Evolutionary conservation across 2,113 vertebrate genomes (phyloP), one percentile per base, ranked within the genome.

Genomic region (Oceanodroma tethys): DNA sequence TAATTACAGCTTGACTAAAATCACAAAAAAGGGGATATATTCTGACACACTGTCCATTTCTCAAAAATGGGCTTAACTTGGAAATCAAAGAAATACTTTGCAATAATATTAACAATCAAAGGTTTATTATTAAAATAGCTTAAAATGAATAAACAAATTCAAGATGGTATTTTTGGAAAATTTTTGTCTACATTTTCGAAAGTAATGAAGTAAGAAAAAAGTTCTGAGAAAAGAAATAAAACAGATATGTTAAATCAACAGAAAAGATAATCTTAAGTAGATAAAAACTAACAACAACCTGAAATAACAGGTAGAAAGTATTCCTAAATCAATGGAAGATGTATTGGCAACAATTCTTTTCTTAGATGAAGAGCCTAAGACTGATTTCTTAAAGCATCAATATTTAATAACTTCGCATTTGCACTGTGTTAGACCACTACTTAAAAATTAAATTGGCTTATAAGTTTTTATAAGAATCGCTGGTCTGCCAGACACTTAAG

Each of bases 371-470:
- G 92, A 92, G 30, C 58, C 52, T 38, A 30, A 76, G 70, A 92
- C 21, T 73, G 81, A 76, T 91, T 91, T 96, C 60, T 94, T 89
- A 95, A 90, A 78, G 19, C 47, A 95, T 95, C 73, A 90, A 88
- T 95, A 95, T 83, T 93, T 92, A 75, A 95, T 90, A 90, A 67
- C 26, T 80, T 86, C 89, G 73, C 58, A 91, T 93, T 92, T 92
- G 59, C 50, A 91, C 48, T 38, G 18, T 42, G 72, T 74, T 93
- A 95, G 78, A 66, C 34, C 26, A 11, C 81, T 66, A 55, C 53
- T 94, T 93, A 73, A 81, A 96, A 92, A 84, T 81, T 20, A 95
- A 92, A 95, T 94, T 94, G 90, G 91, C 65, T 94, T 91, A 81
- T 58, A 96, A 88, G 81, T 67, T 94, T 95, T 93, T 81, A 66